Percentiles rank a stretch among this genome's conserved stretches.
Evolutionary conservation across 2,888 invertebrate species (phyloP).

Genomic region (Drosophila percnosoma): DNA sequence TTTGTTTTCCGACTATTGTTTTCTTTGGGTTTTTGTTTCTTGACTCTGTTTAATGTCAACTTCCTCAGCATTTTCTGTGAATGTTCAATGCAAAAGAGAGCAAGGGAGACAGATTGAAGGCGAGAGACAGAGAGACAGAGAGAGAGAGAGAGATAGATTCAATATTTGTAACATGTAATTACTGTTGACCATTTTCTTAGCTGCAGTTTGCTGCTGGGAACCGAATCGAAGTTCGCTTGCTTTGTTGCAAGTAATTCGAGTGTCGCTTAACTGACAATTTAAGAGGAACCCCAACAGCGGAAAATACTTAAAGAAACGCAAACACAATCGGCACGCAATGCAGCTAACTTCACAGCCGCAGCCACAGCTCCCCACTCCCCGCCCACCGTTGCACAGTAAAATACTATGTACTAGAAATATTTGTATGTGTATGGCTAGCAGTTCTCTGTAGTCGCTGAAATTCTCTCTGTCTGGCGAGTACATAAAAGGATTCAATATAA

Average conservation of each 20-base stretch:
- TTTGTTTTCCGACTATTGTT: conserved; percentile 35
- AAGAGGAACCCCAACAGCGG: conserved; percentile 32
- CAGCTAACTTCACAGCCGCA: conserved; percentile 11
- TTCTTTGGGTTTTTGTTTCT: conserved; percentile 22
- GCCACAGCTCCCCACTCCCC: not conserved
- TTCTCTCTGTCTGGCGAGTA: conserved; percentile 24
- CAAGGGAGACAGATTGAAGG: not conserved
- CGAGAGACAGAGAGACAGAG: conserved; percentile 2
- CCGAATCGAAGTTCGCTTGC: conserved; percentile 24
- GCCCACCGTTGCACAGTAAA: not conserved
- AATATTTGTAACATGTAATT: conserved; percentile 59
- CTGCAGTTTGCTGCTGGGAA: conserved; percentile 41
- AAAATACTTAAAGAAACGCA: conserved; percentile 43
- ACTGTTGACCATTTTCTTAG: conserved; percentile 47
- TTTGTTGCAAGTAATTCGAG: conserved; percentile 46
- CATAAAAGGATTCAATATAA: conserved; percentile 72
- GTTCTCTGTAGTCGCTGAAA: not conserved
- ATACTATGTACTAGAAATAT: conserved; percentile 1
- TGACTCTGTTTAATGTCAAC: conserved; percentile 56
- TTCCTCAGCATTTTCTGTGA: conserved; percentile 48
- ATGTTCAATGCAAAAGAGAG: conserved; percentile 20
- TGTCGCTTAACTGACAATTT: conserved; percentile 68
- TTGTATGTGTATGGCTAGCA: conserved; percentile 9
- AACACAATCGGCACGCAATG: conserved; percentile 57
- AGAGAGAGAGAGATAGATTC: conserved; percentile 18